Conservation (phyloP, 2,113 vertebrate species). For the Entosphenus tridentatus region DNA sequence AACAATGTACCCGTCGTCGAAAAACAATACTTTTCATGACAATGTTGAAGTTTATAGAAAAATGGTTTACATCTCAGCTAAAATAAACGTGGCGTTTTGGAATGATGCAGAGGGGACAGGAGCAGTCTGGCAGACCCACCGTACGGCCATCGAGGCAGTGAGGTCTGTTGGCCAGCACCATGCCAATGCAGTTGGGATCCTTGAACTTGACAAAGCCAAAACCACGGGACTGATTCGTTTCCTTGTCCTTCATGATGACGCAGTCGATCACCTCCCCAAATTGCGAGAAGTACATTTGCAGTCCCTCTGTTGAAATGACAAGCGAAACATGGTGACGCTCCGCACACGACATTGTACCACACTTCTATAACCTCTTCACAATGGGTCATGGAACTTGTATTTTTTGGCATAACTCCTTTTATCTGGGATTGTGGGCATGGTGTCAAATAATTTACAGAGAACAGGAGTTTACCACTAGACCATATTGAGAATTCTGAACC, state of each 20-base stretch:
- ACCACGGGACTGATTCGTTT: conserved; percentile 93
- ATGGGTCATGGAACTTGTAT: not conserved
- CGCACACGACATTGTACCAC: not conserved
- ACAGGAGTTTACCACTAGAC: too few species aligned
- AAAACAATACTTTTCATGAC: too few species aligned
- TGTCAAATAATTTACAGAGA: too few species aligned
- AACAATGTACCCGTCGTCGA: too few species aligned
- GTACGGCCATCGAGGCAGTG: conserved; percentile 91
- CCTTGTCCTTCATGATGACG: conserved; percentile 99
- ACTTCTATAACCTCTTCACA: not conserved
- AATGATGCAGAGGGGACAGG: not conserved
- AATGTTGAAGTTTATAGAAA: not conserved
- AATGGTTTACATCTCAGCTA: not conserved
- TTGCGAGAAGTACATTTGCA: conserved; percentile 91
- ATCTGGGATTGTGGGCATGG: too few species aligned
- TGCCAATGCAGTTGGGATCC: conserved; percentile 94
- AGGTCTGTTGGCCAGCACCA: conserved; percentile 85
- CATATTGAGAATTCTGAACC: too few species aligned
- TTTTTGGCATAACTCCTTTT: too few species aligned
- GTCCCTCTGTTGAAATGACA: conserved; percentile 47
- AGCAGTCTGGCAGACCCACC: conserved; percentile 33
- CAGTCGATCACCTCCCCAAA: conserved; percentile 98
- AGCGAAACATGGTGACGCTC: conserved; percentile 6
- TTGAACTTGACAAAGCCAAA: conserved; percentile 99
- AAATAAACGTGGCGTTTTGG: not conserved